Conservation (phyloP, 1,140 invertebrate genomes). For the Drosophila tristis region DNA sequence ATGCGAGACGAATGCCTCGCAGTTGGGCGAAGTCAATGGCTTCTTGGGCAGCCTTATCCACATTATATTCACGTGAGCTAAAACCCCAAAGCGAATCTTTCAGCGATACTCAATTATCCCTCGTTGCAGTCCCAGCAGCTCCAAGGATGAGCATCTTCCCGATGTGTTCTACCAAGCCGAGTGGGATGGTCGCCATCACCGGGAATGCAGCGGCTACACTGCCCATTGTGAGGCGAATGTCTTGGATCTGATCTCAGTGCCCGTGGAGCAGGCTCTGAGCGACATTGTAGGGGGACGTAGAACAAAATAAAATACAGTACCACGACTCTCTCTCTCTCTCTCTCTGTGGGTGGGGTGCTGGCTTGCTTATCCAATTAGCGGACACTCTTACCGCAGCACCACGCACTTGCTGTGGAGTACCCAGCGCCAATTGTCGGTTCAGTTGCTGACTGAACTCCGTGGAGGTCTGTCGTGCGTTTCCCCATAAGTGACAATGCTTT, state of each 20-base stretch:
- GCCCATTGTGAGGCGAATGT: constrained; percentile 69
- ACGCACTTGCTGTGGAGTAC: constrained; percentile 36
- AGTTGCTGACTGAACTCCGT: constrained; percentile 44
- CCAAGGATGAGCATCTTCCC: constrained; percentile 85
- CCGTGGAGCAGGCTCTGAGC: constrained; percentile 56
- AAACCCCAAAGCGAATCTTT: accelerated
- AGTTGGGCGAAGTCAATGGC: constrained; percentile 71
- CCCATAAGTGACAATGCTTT: constrained; percentile 35
- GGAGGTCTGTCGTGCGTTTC: constrained; percentile 13
- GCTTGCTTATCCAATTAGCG: constrained; percentile 39
- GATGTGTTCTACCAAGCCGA: constrained; percentile 86
- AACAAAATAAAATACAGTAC: constrained; percentile 65
- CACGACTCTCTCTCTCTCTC: constrained; percentile 13
- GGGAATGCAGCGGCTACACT: constrained; percentile 75
- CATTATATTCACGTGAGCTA: constrained; percentile 66
- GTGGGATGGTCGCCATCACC: constrained; percentile 70
- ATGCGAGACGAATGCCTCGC: constrained; percentile 74
- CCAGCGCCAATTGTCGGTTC: constrained; percentile 13
- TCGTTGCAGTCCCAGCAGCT: constrained; percentile 85
- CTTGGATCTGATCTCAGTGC: constrained; percentile 71
- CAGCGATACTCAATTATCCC: not conserved
- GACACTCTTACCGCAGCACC: constrained; percentile 8
- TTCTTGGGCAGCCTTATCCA: constrained; percentile 72
- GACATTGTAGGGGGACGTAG: constrained; percentile 36
- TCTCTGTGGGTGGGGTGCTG: not conserved